These are phyloP conservation scores for Acrocephalus scirpaceus DNA, from an alignment of 2,797 vertebrate genomes.

Conservation along the genomic window DNA sequence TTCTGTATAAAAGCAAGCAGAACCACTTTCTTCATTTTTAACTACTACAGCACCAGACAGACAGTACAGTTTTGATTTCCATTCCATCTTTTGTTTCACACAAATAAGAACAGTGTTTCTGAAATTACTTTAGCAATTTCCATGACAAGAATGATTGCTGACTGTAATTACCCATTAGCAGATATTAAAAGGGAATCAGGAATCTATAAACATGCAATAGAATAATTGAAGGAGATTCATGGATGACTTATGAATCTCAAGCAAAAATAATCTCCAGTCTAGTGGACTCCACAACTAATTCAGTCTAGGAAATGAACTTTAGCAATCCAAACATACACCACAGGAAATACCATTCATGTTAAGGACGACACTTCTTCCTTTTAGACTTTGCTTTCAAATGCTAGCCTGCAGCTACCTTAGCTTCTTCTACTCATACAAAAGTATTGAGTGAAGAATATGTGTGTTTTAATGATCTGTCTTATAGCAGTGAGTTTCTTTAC, in stretches of 20 bases:
- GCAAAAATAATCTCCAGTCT: conserved; percentile 10
- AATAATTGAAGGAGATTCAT: conserved; percentile 26
- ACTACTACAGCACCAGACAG: background rate
- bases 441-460: background rate
- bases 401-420: background rate
- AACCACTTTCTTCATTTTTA: background rate
- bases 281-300: background rate
- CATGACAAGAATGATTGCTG: background rate
- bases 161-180: conserved; percentile 39
- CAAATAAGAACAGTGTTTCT: background rate
- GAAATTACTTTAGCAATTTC: conserved; percentile 27
- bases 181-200: conserved; percentile 28
- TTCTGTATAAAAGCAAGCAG: background rate
- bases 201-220: conserved; percentile 3
- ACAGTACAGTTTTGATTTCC: background rate
- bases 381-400: background rate
- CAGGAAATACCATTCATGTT: background rate
- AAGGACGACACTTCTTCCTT: conserved; percentile 2
- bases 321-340: background rate
- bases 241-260: background rate
- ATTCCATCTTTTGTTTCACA: background rate
- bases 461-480: background rate
- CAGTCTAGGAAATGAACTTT: background rate
- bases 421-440: background rate
- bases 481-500: background rate